phyloP scores from a whole-genome alignment of 2,113 vertebrate species.

The Ellobius talpinus region DNA sequence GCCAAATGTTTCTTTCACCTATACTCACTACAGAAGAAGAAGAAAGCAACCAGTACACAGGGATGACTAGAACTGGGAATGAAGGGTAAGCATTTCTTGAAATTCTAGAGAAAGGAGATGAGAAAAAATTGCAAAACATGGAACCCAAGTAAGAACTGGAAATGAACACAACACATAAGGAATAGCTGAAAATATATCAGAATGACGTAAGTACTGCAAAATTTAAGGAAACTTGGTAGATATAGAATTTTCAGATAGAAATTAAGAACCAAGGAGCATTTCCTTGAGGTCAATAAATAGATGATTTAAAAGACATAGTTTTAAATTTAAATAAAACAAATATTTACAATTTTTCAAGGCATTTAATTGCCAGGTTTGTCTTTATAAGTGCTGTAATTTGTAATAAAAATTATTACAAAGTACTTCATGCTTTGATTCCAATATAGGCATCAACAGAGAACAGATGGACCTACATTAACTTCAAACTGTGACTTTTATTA shows the following conservation, averaged over 20 bases:
- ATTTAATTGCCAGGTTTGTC: neutral
- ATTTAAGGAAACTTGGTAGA: neutral
- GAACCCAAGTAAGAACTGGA: neutral
- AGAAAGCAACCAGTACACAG: neutral
- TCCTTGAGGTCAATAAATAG: neutral
- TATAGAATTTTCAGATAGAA: neutral
- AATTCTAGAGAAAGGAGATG: neutral
- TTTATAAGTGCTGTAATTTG: neutral
- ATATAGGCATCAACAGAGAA: neutral
- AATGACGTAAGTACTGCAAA: neutral
- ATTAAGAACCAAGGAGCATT: neutral
- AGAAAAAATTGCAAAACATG: neutral
- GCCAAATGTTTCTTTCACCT: neutral
- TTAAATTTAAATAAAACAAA: neutral
- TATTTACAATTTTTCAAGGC: neutral
- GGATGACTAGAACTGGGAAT: neutral
- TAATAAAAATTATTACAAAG: neutral
- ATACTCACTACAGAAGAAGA: neutral
- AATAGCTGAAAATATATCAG: neutral
- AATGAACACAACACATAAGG: neutral
- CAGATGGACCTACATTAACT: conserved; percentile 8
- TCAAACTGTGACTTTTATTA: neutral
- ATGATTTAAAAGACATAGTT: neutral
- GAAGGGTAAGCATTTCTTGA: neutral
- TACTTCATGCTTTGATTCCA: neutral